phyloP scores from a whole-genome alignment of 2,113 vertebrate genomes.

The Periophthalmodon schlosseri region DNA sequence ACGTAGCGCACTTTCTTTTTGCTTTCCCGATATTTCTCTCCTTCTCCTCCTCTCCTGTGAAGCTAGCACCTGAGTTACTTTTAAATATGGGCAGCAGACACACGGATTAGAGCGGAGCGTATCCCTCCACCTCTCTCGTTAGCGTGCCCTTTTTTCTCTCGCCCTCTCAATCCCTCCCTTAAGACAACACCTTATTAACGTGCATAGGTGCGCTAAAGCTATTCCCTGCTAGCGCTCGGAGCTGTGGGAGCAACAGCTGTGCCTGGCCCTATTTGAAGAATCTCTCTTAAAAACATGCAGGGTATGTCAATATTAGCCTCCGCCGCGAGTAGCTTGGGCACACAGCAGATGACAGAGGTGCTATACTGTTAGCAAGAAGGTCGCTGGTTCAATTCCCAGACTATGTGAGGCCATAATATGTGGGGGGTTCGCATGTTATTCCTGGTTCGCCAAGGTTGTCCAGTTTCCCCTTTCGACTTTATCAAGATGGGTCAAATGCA shows the following conservation, averaged over 20 bases:
- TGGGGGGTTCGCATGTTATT: neutral
- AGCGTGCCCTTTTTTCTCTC: slow-evolving; percentile 17
- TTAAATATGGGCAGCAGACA: slow-evolving; percentile 67
- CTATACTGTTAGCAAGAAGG: slow-evolving; percentile 34
- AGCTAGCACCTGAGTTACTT: slow-evolving; percentile 77
- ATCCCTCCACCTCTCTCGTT: slow-evolving; percentile 50
- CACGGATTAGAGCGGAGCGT: slow-evolving; percentile 52
- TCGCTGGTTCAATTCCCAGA: neutral
- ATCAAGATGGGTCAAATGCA: neutral
- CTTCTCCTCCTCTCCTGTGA: slow-evolving; percentile 73
- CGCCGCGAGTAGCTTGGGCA: slow-evolving; percentile 44
- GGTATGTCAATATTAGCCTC: slow-evolving; percentile 59
- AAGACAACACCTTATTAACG: slow-evolving; percentile 59
- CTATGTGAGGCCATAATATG: neutral
- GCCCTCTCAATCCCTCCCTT: slow-evolving; percentile 32
- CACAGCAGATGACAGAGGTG: slow-evolving; percentile 59
- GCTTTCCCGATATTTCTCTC: slow-evolving; percentile 78
- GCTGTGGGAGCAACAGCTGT: slow-evolving; percentile 55
- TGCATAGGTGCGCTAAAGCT: slow-evolving; percentile 56
- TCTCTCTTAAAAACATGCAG: slow-evolving; percentile 57
- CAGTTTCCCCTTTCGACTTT: neutral
- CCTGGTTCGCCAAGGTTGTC: slow-evolving; percentile 8
- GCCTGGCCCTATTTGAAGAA: slow-evolving; percentile 54
- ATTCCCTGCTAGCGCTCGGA: slow-evolving; percentile 43
- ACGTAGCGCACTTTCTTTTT: neutral